Percentiles rank a stretch among this genome's conserved stretches.
Conservation (phyloP, 2,888 invertebrate species). For the Chesias legatella region DNA sequence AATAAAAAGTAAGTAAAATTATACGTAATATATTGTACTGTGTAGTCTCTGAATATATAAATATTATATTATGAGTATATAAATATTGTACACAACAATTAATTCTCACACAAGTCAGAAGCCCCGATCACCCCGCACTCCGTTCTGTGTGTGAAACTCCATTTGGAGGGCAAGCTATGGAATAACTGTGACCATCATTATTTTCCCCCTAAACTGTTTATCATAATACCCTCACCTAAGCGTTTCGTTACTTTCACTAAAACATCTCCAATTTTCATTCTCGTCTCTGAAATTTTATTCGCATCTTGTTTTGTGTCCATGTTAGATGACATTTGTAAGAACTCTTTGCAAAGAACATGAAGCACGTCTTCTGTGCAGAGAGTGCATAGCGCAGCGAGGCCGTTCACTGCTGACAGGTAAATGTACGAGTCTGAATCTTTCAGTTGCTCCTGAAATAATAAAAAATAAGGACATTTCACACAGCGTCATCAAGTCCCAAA, state of each 20-base stretch:
- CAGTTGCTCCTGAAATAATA: conserved; percentile 82
- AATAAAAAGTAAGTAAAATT: no score
- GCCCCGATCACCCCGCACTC: no score
- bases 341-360: conserved; percentile 84
- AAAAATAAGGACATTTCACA: conserved; percentile 1
- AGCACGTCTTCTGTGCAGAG: conserved; percentile 85
- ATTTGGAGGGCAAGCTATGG: no score
- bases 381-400: conserved; percentile 84
- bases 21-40: no score
- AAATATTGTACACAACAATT: no score
- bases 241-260: conserved; percentile 85
- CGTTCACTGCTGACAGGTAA: conserved; percentile 89
- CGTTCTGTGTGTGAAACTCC: no score
- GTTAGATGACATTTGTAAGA: conserved; percentile 57
- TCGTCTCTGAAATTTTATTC: conserved; percentile 76
- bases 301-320: conserved; percentile 40
- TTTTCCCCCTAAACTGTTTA: no score
- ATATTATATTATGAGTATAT: no score
- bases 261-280: conserved; percentile 90
- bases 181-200: no score
- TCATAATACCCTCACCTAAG: conserved; percentile 81
- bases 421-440: conserved; percentile 90
- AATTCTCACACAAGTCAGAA: no score
- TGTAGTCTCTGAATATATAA: no score
- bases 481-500: no score